A percentile compares a stretch with the other conserved stretches of the same genome.
Conservation (phyloP, 2,797 vertebrate species). For the Rhyacichthys aspro region DNA sequence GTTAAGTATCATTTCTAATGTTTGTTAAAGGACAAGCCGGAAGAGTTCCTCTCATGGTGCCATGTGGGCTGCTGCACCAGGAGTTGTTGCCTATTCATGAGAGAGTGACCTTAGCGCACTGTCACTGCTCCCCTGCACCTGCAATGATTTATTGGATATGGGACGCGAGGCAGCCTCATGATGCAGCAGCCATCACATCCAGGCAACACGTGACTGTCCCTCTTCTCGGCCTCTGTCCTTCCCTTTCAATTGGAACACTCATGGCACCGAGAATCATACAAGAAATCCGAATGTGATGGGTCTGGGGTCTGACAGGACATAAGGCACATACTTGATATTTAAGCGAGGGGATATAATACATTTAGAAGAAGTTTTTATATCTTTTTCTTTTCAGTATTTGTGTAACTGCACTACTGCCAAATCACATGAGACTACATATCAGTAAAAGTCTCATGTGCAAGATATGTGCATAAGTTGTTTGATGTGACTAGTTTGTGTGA, state of each 20-base stretch:
- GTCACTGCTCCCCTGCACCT: conserved; percentile 60
- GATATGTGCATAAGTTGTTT: no score
- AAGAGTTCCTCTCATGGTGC: no score
- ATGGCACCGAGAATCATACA: no score
- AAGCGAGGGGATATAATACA: no score
- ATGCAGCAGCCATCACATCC: conserved; percentile 31
- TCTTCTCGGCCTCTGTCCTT: conserved; percentile 54
- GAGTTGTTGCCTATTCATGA: conserved; percentile 67
- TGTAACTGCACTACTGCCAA: no score
- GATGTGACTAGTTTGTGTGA: no score
- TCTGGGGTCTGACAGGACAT: conserved; percentile 1
- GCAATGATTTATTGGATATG: conserved; percentile 71
- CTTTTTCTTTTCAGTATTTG: no score
- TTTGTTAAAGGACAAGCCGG: conserved; percentile 37
- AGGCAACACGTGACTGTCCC: conserved; percentile 32
- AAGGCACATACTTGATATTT: no score
- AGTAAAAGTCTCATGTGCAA: no score
- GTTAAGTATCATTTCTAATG: conserved; percentile 19
- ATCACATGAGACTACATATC: no score
- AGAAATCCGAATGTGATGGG: conserved; percentile 7
- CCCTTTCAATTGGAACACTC: conserved; percentile 30
- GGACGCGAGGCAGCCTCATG: conserved; percentile 45
- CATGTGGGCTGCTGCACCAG: conserved; percentile 54
- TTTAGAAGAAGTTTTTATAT: no score
- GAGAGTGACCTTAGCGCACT: conserved; percentile 67